A percentile compares a stretch with the other conserved stretches of the same genome.
Evolutionary conservation across 2,113 vertebrate species (phyloP).

Genomic region (Tor tambroides): DNA sequence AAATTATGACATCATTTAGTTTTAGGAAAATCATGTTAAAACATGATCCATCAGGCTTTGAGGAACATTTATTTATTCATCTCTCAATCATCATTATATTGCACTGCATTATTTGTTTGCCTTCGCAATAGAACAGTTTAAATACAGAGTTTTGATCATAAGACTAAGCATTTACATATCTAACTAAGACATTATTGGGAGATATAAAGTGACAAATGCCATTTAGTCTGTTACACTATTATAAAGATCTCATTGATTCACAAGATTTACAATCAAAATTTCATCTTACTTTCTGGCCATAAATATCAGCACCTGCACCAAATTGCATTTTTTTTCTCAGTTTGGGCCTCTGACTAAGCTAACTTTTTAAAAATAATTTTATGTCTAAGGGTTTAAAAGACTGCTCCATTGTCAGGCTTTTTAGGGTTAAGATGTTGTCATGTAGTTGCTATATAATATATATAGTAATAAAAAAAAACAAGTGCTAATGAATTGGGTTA

Average conservation of each 20-base stretch:
- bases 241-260: too few relatives aligned
- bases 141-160: background rate
- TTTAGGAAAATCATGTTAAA: background rate
- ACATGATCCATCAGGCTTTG: too few relatives aligned
- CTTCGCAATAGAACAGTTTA: background rate
- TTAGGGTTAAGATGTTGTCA: background rate
- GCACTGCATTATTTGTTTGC: too few relatives aligned
- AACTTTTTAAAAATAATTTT: too few relatives aligned
- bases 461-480: background rate
- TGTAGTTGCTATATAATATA: background rate
- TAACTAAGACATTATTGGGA: background rate
- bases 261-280: background rate
- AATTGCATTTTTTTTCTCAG: background rate
- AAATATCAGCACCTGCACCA: background rate
- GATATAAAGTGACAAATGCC: background rate
- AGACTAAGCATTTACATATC: background rate
- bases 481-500: too few relatives aligned
- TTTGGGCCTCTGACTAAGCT: too few relatives aligned
- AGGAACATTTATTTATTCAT: too few relatives aligned
- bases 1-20: background rate
- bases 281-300: background rate
- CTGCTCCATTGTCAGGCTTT: background rate
- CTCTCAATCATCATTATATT: too few relatives aligned
- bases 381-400: too few relatives aligned
- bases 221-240: too few relatives aligned